Percentiles rank a stretch among this genome's conserved stretches.
These are phyloP conservation scores for Caenorhabditis wallacei DNA, from an alignment of 2,888 invertebrate genomes.

Conservation along the genomic window DNA sequence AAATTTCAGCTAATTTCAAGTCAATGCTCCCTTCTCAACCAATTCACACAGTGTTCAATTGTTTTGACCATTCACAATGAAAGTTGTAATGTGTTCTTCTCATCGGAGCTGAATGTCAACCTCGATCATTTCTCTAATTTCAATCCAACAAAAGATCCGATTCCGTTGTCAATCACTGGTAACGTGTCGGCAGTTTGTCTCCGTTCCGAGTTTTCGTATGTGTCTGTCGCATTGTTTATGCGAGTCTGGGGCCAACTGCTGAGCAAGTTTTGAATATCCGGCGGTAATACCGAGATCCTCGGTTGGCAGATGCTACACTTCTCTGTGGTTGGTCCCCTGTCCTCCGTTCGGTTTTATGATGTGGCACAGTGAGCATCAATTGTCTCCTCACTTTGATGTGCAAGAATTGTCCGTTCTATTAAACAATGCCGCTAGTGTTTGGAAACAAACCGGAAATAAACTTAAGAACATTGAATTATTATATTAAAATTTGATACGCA, in stretches of 20 bases:
- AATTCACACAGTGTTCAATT: background rate
- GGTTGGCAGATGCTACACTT: slow-evolving; percentile 52
- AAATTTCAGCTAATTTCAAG: slow-evolving; percentile 51
- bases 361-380: slow-evolving; percentile 55
- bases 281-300: slow-evolving; percentile 27
- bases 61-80: slow-evolving; percentile 15
- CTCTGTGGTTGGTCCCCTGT: slow-evolving; percentile 5
- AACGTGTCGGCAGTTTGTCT: slow-evolving; percentile 58
- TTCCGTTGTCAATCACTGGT: slow-evolving; percentile 48
- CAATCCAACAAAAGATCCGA: slow-evolving; percentile 42
- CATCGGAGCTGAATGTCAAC: slow-evolving; percentile 15
- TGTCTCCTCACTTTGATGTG: slow-evolving; percentile 51
- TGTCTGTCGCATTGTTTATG: slow-evolving; percentile 52
- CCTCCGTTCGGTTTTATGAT: slow-evolving; percentile 37
- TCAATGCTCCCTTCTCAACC: background rate
- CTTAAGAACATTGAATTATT: background rate
- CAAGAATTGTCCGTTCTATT: background rate
- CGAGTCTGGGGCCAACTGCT: slow-evolving; percentile 51
- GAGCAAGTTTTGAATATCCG: slow-evolving; percentile 60
- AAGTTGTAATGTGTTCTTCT: slow-evolving; percentile 32
- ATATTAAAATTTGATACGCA: no score
- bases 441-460: slow-evolving; percentile 27
- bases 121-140: slow-evolving; percentile 52
- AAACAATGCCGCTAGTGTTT: slow-evolving; percentile 42
- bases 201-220: slow-evolving; percentile 10